Evolutionary conservation across 2,113 vertebrate genomes (phyloP).

Genomic region (Nothoprocta pentlandii): DNA sequence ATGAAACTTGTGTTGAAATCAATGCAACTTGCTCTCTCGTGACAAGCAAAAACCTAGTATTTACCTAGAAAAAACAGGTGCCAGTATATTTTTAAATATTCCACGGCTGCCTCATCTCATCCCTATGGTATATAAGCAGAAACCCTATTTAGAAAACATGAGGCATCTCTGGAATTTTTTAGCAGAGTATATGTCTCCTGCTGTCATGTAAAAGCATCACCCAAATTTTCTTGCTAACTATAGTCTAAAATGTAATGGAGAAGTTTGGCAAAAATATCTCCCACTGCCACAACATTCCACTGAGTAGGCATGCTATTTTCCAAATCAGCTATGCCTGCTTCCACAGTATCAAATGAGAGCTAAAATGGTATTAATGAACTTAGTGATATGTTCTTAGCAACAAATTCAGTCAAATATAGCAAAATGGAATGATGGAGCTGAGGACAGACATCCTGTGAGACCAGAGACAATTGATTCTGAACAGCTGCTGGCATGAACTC

Average conservation of each 20-base stretch:
- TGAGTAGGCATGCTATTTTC: constrained; percentile 41
- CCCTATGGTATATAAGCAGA: neutral
- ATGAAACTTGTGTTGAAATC: neutral
- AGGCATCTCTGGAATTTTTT: constrained; percentile 31
- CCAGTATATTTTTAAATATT: constrained; percentile 33
- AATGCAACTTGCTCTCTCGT: neutral
- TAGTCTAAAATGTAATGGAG: constrained; percentile 41
- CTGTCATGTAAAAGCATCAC: constrained; percentile 20
- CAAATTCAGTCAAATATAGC: constrained; percentile 43
- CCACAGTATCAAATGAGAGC: neutral
- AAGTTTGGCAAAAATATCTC: constrained; percentile 59
- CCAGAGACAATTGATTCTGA: neutral
- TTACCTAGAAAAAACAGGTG: neutral
- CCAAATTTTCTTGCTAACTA: constrained; percentile 20
- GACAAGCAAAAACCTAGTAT: neutral
- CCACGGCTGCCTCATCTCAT: neutral
- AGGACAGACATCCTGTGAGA: neutral
- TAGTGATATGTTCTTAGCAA: neutral
- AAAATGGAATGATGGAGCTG: neutral
- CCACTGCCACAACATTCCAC: neutral
- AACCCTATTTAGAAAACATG: neutral
- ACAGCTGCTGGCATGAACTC: constrained; percentile 22
- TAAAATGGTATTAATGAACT: constrained; percentile 1
- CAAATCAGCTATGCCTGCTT: neutral
- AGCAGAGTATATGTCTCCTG: neutral